Evolutionary conservation across 2,888 invertebrate genomes (phyloP), one percentile per base, ranked within the genome.

Genomic region (Drosophila nr. fundita): DNA sequence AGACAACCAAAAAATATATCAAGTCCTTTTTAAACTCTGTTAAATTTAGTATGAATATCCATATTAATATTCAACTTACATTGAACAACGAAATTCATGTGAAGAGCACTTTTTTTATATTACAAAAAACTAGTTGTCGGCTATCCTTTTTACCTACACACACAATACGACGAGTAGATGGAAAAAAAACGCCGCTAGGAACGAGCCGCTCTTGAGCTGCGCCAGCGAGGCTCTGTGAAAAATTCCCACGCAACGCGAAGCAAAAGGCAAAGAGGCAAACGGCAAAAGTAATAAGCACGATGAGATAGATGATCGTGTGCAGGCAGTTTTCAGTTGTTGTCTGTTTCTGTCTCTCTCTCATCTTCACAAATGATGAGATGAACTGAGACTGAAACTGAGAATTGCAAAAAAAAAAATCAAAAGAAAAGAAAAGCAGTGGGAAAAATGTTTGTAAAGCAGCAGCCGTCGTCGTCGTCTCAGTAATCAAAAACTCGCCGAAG

Each of bases 371-470:
- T 71, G 80, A 73, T 76, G 65, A 45, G 15, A 60, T 58, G 45
- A 70, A 45, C 45, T 59, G 72, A 70, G 58, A 70, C 60, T 49
- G 40, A 59, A 69, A 59, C 54, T 72, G 77, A 82, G 75, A 74
- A 74, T 80, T 69, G 73, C 73, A 48, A 78, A 76, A 80, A 65
- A 73, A 53, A 79, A 54, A 75, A 76, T 66, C 65, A 79, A 75
- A 80, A 67, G 73, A 74, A 80, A 81, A 78, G 83, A 88, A 89
- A 83, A 90, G 67, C 83, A 88, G 78, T 80, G 86, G 82, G 82
- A 86, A 89, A 88, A 77, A 80, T 76, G 68, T 74, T 81, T 86
- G 72, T 76, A 76, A 88, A 71, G 66, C 72, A 50, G 66, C 72
- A 73, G 60, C 59, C 72, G 83, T 62, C 71, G 77, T 55, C 72